These are phyloP conservation scores for Uropetala carovei DNA, from an alignment of 2,888 invertebrate genomes.

Conservation along the genomic window DNA sequence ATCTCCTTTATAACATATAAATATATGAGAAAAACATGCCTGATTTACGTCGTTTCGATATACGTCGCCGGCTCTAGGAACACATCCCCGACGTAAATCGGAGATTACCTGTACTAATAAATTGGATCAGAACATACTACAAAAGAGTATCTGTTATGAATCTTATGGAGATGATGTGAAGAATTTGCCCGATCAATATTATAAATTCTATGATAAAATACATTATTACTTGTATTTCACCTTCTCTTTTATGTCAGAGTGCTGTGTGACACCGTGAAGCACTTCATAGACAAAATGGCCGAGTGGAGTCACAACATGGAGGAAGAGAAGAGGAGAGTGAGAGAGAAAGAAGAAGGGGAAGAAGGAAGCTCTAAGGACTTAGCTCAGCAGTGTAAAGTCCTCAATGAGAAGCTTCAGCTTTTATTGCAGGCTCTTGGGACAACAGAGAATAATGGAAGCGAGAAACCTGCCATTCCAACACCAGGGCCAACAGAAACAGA, in stretches of 20 bases:
- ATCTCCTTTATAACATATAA: too few species aligned
- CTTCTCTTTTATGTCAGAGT: conserved; percentile 74
- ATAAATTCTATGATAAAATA: too few species aligned
- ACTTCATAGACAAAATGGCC: conserved; percentile 81
- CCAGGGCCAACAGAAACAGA: conserved; percentile 63
- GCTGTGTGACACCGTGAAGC: conserved; percentile 87
- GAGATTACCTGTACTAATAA: too few species aligned
- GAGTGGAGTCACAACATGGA: conserved; percentile 76
- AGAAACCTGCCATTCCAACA: neutral
- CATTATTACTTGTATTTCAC: neutral
- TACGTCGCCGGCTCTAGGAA: too few species aligned
- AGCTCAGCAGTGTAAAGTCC: conserved; percentile 78
- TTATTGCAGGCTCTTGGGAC: conserved; percentile 84
- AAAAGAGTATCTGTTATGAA: too few species aligned
- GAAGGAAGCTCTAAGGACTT: conserved; percentile 79
- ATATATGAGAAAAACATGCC: too few species aligned
- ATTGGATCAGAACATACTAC: too few species aligned
- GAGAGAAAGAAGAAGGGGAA: conserved; percentile 76
- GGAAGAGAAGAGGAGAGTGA: conserved; percentile 23
- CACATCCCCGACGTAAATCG: too few species aligned
- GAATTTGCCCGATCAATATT: too few species aligned
- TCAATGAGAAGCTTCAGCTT: conserved; percentile 86
- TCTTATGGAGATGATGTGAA: too few species aligned
- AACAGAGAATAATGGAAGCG: conserved; percentile 76
- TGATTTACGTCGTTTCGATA: too few species aligned